These are phyloP conservation scores for Lithosia quadra DNA, from an alignment of 2,888 invertebrate species.

Conservation along the genomic window DNA sequence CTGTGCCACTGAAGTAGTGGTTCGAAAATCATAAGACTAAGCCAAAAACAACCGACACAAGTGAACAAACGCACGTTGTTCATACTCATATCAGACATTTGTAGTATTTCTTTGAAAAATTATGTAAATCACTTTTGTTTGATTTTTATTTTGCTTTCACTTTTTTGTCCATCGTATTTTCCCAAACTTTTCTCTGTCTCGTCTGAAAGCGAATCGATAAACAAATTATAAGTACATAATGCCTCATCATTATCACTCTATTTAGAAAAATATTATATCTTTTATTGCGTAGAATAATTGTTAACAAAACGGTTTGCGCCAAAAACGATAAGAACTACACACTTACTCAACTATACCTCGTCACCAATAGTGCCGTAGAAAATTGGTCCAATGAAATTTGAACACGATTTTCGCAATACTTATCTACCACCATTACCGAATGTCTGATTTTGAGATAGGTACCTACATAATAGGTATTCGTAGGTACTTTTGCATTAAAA, in stretches of 20 bases:
- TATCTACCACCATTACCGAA: constrained; percentile 43
- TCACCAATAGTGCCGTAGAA: constrained; percentile 32
- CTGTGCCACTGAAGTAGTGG: too few species aligned
- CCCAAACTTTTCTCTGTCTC: background rate
- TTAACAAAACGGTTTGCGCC: constrained; percentile 28
- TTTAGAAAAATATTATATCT: background rate
- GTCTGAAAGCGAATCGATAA: background rate
- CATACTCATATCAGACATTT: too few species aligned
- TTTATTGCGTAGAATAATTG: background rate
- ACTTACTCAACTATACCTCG: constrained; percentile 34
- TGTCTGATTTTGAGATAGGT: constrained; percentile 40
- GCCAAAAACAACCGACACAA: too few species aligned
- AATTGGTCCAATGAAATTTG: constrained; percentile 60
- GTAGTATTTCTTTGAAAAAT: too few species aligned
- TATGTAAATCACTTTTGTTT: too few species aligned
- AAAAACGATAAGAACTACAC: constrained; percentile 32
- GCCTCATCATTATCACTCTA: background rate
- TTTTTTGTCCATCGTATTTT: background rate
- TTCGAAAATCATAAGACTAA: too few species aligned
- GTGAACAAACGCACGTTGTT: too few species aligned
- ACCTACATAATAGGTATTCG: constrained; percentile 29
- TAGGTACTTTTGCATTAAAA: constrained; percentile 35
- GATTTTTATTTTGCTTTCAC: background rate
- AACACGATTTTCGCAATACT: constrained; percentile 53
- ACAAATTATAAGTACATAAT: background rate